Base-by-base conservation (phyloP, 2,888 invertebrate species). In the Acrobeloides nanus region DNA sequence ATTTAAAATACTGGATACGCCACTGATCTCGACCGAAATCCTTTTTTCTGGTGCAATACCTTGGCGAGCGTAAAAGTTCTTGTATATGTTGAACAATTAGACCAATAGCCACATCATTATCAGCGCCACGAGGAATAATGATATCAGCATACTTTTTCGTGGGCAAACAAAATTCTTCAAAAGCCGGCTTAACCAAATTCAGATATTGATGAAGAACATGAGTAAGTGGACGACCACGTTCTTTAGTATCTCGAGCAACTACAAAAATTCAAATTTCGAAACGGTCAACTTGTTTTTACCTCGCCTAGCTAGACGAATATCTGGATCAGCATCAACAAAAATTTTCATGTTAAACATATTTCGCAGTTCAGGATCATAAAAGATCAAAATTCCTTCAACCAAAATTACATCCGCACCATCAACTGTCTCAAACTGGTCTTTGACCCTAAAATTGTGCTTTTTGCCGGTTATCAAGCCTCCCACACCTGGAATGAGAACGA, bases 141-240 rank as follows among this genome's bases (percentile, higher is more conserved):
- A 99, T 90, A 80, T 99, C 97, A 46, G 95, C 95, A 80, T 93
- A 95, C 76, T 97, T 95, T 79, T 97, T 97, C 1, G 97, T 97
- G 86, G 90, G 81, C 41, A 83, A 71, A 48, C 65, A 66, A 50
- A 82, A 73, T 64, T 73, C 70, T 75, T 99, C 97, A 76, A 97
- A 99, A 2, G 95, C 95, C n/a, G 95, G 95, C 76, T 99, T 99
- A 2, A 97, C 97, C 75, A 86, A 17, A 8, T 26, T 18, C 21
- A 32, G 17, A 10, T 10, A 53, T 75, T 95, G 93, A 72, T 86
- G 85, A 25, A 97, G 81, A 8, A 95, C 89, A 66, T 88, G 86
- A 70, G 93, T 90, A 73, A 97, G 78, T 75, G 90, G 88, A 32
- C 97, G 80, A 1, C 90, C 89, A 56, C 90, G 82, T 76, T 95